phyloP scores from a whole-genome alignment of 2,113 vertebrate species.

The Hippolais icterina region DNA sequence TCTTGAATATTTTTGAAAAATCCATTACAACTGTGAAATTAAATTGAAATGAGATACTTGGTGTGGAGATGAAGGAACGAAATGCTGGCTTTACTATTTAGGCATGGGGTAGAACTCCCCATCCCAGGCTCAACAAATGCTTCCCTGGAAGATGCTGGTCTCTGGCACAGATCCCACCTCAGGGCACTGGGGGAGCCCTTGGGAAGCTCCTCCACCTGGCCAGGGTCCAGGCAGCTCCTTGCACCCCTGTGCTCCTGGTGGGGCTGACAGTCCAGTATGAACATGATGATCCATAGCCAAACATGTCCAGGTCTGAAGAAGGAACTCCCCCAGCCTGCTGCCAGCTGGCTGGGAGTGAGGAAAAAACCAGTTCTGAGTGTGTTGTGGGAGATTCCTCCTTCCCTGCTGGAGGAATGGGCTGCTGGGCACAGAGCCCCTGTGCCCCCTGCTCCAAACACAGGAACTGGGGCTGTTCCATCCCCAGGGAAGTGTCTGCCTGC shows the following conservation, averaged over 20 bases:
- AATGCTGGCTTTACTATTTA: slow-evolving; percentile 18
- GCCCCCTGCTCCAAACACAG: not conserved
- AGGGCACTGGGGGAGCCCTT: accelerated
- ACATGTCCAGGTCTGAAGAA: not conserved
- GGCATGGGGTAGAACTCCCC: not conserved
- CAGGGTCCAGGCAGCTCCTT: not conserved
- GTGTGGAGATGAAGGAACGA: slow-evolving; percentile 26
- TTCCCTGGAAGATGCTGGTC: not conserved
- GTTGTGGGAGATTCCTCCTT: not conserved
- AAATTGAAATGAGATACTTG: slow-evolving; percentile 51
- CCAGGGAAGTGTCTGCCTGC: not conserved
- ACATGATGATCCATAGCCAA: not conserved
- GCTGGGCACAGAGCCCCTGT: not conserved
- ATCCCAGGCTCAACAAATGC: not conserved
- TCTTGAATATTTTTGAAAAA: slow-evolving; percentile 61
- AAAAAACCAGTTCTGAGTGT: not conserved
- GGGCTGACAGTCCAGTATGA: accelerated
- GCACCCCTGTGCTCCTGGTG: not conserved
- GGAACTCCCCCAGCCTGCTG: not conserved
- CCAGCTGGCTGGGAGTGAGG: not conserved
- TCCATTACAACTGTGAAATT: slow-evolving; percentile 58
- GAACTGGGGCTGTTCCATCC: not conserved
- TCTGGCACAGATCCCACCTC: not conserved
- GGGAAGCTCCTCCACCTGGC: not conserved
- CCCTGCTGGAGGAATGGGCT: not conserved